Base-by-base conservation (phyloP, 2,797 vertebrate species). In the Syngnathus acus region DNA sequence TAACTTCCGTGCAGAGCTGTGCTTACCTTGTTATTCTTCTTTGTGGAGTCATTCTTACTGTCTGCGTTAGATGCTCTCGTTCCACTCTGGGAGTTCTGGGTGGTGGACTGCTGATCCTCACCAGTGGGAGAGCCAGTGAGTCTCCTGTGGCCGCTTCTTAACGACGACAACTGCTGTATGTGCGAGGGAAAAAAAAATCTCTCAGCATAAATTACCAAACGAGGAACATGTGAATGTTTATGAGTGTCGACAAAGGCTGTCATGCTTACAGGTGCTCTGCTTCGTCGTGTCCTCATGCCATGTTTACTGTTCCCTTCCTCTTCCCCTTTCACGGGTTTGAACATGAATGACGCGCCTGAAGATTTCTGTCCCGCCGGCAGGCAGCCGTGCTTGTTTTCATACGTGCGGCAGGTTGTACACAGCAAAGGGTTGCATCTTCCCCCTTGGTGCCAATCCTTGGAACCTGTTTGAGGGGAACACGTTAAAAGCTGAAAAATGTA, bases 221-320 rank as follows among this genome's bases (percentile, higher is more conserved):
- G n/a, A 62, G 39, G 5, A 16, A 50, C 17, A 19, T 42, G 39
- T 42, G 26, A 26, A 55, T 39, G 19, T 13, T 21, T 6, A 23
- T 14, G 19, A 55, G 16, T 54, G 16, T 17, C 9, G 6, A 21
- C 6, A 17, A 17, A 71, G 38, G 43, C 77, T 59, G 68, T 73
- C 7, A 17, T 23, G 55, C 92, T 88, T 91, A 98, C 95, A 86
- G 95, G 94, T 89, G 95, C 95, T 82, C 95, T 91, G 91, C 94
- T 99, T 69, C 96, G 88, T 57, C 97, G 88, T 4, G 97, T 99
- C 93, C 96, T 98, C 97, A 99, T 99, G 89, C 95, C 97, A 82
- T 98, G 97, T 78, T 97, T 98, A 81, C 91, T 92, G 78, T 94
- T 93, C 71, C 92, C 93, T 82, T 98, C 97, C 3, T 99, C 97